phyloP scores from a whole-genome alignment of 2,888 invertebrate genomes.

The Priocnemis perturbator region DNA sequence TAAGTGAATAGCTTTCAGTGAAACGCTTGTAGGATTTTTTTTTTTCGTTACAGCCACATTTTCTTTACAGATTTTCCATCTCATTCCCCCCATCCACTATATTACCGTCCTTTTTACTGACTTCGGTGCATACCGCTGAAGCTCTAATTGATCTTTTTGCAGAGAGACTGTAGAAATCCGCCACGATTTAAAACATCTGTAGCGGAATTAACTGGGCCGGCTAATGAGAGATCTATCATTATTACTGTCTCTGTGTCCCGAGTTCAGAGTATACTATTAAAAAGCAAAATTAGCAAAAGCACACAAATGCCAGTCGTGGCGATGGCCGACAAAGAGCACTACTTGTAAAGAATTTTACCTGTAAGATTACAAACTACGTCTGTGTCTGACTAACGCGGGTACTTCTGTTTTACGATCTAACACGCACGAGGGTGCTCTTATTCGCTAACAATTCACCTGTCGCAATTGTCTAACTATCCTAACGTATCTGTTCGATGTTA shows the following conservation, averaged over 20 bases:
- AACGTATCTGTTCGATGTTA: no score
- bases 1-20: no score
- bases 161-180: slow-evolving; percentile 67
- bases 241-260: slow-evolving; percentile 31
- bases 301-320: slow-evolving; percentile 19
- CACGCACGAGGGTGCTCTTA: slow-evolving; percentile 32
- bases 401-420: slow-evolving; percentile 40
- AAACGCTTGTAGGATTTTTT: no score
- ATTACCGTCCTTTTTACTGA: slow-evolving; percentile 24
- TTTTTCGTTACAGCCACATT: neutral
- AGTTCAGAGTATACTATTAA: slow-evolving; percentile 13
- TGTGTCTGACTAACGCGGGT: slow-evolving; percentile 37
- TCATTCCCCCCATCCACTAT: neutral
- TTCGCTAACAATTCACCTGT: no score
- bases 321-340: slow-evolving; percentile 33
- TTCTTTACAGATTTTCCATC: neutral
- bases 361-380: slow-evolving; percentile 43
- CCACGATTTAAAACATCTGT: slow-evolving; percentile 72
- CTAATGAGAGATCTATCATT: slow-evolving; percentile 49
- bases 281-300: slow-evolving; percentile 11
- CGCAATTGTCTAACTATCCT: no score
- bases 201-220: slow-evolving; percentile 57
- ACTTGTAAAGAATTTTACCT: slow-evolving; percentile 40
- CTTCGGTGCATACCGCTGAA: slow-evolving; percentile 52
- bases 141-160: slow-evolving; percentile 63